These are phyloP conservation scores for Desmophyllum pertusum DNA, from an alignment of 92 coral and sea anemone genomes.

Conservation along the genomic window DNA sequence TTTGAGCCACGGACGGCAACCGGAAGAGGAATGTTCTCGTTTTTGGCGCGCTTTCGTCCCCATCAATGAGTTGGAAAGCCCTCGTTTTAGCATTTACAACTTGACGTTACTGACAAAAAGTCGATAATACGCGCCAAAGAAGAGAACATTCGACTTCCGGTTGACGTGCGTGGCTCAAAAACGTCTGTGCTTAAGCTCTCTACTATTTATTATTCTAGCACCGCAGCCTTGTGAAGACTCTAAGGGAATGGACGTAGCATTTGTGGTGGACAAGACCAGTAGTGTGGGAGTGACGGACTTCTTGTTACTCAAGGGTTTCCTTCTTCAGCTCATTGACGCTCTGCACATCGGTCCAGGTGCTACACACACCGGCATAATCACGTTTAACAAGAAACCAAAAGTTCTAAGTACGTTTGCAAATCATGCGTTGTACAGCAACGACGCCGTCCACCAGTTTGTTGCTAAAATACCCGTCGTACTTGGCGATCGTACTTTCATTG, in stretches of 20 bases:
- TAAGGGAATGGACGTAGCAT: constrained; percentile 21
- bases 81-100: no score
- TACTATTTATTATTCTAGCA: neutral
- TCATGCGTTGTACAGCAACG: neutral
- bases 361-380: constrained; percentile 8
- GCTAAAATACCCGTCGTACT: neutral
- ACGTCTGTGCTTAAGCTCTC: no score
- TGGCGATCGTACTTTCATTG: neutral
- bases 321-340: neutral
- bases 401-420: constrained; percentile 1
- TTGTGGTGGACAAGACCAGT: constrained; percentile 16
- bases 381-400: neutral
- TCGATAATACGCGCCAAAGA: no score
- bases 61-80: no score
- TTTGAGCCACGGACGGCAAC: neutral
- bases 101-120: no score
- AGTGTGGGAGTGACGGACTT: constrained; percentile 11
- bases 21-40: no score
- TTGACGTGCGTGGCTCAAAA: no score
- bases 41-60: no score
- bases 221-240: neutral
- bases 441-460: neutral
- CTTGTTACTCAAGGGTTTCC: constrained; percentile 8
- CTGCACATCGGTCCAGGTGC: constrained; percentile 3
- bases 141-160: no score